Base-by-base conservation (phyloP, 2,797 vertebrate species). In the Lithobates sylvaticus region DNA sequence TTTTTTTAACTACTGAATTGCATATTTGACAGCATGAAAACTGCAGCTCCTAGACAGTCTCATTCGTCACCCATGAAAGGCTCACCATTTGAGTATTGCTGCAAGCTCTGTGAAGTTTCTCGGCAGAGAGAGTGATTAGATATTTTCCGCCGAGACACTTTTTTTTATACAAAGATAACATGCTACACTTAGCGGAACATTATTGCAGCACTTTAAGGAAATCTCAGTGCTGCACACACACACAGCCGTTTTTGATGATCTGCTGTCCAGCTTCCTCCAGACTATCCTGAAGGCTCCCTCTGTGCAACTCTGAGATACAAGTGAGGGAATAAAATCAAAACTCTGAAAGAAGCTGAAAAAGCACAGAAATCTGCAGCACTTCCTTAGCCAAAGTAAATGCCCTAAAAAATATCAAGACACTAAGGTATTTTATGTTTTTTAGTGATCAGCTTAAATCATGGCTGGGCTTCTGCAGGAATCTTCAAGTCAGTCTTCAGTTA, bases 151-250 rank as follows among this genome's bases (percentile, higher is more conserved):
- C 10, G 36, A 61, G 78, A 72, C 79, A 34, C 44, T 10, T 54
- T 54, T 47, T 71, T 74, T 74, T 61, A n/a, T n/a, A 50, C 44
- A 32, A 44, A 74, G 71, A 74, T 81, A 81, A 81, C 79, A 72
- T 8, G 79, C 68, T 81, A 72, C 79, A 72, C 70, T 72, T 81
- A 81, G 68, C 69, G 32, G 79, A 81, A 80, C 78, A 80, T 80
- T 71, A 80, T 54, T 80, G 67, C 67, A 70, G 67, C 23, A 50
- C 78, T 80, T 50, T 80, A 29, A 80, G 78, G 67, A 71, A 71
- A 80, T 80, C 80, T 73, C 68, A 44, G 29, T n/a, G 42, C 67
- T 68, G 10, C 67, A 16, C 42, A 71, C 67, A 34, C 65, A 71
- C 78, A 71, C 10, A 47, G 34, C 4, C 64, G 12, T 65, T 68